Base-by-base conservation (phyloP, 2,888 invertebrate genomes). In the Pterobdella sp. region DNA sequence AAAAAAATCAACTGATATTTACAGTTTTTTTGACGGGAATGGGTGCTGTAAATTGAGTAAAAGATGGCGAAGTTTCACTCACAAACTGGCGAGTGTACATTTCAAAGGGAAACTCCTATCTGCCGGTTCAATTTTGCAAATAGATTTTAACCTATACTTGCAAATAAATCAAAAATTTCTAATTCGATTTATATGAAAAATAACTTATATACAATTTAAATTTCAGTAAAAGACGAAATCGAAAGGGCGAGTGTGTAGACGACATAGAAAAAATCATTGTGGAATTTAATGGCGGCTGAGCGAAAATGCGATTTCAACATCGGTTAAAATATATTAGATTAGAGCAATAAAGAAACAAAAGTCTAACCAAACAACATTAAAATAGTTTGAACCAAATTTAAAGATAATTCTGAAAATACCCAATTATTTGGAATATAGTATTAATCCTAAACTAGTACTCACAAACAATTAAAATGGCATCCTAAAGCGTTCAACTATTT, bases 211-310 rank as follows among this genome's bases (percentile, higher is more conserved):
- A 18, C 7, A 7, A 18, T 18, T 4, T 14, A 18, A 3, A 56
- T 56, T 22, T 4, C 60, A 56, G 60, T 56, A 56, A 56, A 56
- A 56, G 60, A 56, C 60, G 60, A 56, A 56, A 56, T 56, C 60
- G 7, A 56, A 56, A n/a, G n/a, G n/a, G n/a, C n/a, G n/a, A n/a
- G n/a, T n/a, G n/a, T n/a, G n/a, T n/a, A n/a, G n/a, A n/a, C n/a
- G n/a, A n/a, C n/a, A n/a, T n/a, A n/a, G n/a, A n/a, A 56, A 56
- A 56, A 56, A 56, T 56, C n/a, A n/a, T n/a, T 26, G 60, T 56
- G 60, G 60, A 56, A 56, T 56, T 56, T 56, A 56, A 56, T 56
- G 60, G 60, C 60, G 60, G 60, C 60, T 56, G 60, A 56, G 60
- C 60, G 60, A 56, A 56, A 56, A 56, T 18, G 60, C 60, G 60